A percentile compares a stretch with the other conserved stretches of the same genome.
Conservation (phyloP, 2,113 vertebrate genomes). For the Arothron firmamentum region DNA sequence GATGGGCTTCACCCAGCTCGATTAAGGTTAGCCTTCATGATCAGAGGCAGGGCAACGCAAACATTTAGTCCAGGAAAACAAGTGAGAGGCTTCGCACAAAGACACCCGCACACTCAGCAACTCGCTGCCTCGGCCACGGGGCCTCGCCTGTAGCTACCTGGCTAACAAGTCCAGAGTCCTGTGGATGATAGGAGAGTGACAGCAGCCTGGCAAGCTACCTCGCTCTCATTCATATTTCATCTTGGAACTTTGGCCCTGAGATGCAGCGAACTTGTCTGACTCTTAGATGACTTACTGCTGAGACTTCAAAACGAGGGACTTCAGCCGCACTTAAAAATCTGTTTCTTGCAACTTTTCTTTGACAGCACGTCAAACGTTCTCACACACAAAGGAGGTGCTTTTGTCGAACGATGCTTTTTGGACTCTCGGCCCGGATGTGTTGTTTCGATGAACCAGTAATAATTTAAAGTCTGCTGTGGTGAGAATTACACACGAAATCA, state of each 20-base stretch:
- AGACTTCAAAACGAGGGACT: slow-evolving; percentile 57
- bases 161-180: slow-evolving; percentile 69
- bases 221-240: slow-evolving; percentile 73
- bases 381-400: slow-evolving; percentile 21
- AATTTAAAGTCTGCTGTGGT: no score
- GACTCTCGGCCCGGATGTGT: neutral
- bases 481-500: neutral
- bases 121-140: slow-evolving; percentile 58
- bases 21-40: slow-evolving; percentile 72
- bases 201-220: slow-evolving; percentile 60
- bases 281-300: slow-evolving; percentile 66
- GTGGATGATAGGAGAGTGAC: slow-evolving; percentile 68
- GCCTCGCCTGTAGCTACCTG: slow-evolving; percentile 53
- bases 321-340: slow-evolving; percentile 51
- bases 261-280: slow-evolving; percentile 54
- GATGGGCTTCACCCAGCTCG: slow-evolving; percentile 66
- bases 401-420: slow-evolving; percentile 5
- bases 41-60: slow-evolving; percentile 68
- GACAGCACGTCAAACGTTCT: slow-evolving; percentile 42
- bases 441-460: no score
- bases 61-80: slow-evolving; percentile 70
- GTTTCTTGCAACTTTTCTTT: slow-evolving; percentile 47
- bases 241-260: slow-evolving; percentile 63
- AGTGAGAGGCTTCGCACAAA: slow-evolving; percentile 56
- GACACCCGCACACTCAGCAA: slow-evolving; percentile 73